phyloP scores from a whole-genome alignment of 1,140 invertebrate genomes.

The Teleogryllus occipitalis region DNA sequence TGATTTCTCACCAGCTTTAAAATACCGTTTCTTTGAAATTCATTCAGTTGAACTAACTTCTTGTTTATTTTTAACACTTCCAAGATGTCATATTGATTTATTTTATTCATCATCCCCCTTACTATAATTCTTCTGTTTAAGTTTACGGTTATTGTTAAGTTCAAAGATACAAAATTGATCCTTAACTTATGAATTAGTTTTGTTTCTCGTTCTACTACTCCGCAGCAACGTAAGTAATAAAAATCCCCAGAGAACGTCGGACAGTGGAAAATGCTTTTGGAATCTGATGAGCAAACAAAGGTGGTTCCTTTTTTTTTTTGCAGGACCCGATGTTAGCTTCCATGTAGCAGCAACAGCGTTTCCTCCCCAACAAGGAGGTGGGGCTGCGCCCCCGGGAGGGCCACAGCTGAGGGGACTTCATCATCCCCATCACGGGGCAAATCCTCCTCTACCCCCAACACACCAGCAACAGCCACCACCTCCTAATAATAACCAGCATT shows the following conservation, averaged over 20 bases:
- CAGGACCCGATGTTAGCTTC: conserved; percentile 20
- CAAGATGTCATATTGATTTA: background rate
- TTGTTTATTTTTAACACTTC: background rate
- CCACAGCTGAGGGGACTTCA: conserved; percentile 13
- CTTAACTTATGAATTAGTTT: background rate
- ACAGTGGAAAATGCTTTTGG: too few species aligned
- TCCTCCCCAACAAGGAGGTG: conserved; percentile 19
- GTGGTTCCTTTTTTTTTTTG: conserved; percentile 6
- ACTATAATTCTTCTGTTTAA: background rate
- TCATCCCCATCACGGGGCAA: conserved; percentile 13
- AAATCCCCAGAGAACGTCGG: too few species aligned
- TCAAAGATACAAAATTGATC: too few species aligned
- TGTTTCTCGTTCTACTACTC: background rate
- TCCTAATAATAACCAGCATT: conserved; percentile 9
- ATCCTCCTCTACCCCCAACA: conserved; percentile 9
- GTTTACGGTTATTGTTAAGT: background rate
- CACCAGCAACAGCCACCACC: conserved; percentile 17
- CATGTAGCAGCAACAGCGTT: conserved; percentile 13
- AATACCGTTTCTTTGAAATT: too few species aligned
- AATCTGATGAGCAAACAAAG: too few species aligned
- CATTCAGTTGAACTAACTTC: too few species aligned
- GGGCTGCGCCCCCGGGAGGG: conserved; percentile 12
- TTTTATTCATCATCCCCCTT: background rate
- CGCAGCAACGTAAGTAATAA: background rate
- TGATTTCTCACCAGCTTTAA: too few species aligned